Evolutionary conservation across 2,888 invertebrate genomes (phyloP).

Genomic region (Altica lythri): DNA sequence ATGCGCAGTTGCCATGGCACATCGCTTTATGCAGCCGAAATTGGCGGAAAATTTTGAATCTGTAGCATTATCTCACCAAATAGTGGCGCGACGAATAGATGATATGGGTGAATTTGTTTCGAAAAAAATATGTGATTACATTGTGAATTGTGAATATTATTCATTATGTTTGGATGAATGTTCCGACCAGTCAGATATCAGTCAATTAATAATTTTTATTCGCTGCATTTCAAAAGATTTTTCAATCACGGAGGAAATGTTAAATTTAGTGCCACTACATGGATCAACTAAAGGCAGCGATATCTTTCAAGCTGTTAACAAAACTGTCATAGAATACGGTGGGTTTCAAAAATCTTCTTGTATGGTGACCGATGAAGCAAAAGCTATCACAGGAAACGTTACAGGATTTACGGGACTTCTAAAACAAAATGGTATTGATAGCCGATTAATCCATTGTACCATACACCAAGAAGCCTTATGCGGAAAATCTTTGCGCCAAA

Average conservation of each 20-base stretch:
- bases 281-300: constrained; percentile 33
- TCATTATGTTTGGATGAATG: no score
- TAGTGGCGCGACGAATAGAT: constrained; percentile 7
- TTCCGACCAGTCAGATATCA: no score
- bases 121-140: background rate
- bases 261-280: constrained; percentile 33
- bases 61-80: constrained; percentile 18
- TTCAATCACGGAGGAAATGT: constrained; percentile 30
- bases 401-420: constrained; percentile 9
- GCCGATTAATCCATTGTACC: constrained; percentile 14
- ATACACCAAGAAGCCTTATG: constrained; percentile 12
- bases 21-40: constrained; percentile 16
- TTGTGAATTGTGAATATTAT: no score
- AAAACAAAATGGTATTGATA: constrained; percentile 13
- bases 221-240: constrained; percentile 13
- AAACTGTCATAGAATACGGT: constrained; percentile 10
- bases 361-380: background rate
- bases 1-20: constrained; percentile 17
- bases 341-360: constrained; percentile 11
- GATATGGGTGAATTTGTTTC: constrained; percentile 5
- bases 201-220: constrained; percentile 15
- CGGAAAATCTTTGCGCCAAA: background rate
- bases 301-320: constrained; percentile 24
- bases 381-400: background rate
- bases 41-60: constrained; percentile 16